Evolutionary conservation across 2,113 vertebrate species (phyloP).

Genomic region (Laticauda laticaudata): DNA sequence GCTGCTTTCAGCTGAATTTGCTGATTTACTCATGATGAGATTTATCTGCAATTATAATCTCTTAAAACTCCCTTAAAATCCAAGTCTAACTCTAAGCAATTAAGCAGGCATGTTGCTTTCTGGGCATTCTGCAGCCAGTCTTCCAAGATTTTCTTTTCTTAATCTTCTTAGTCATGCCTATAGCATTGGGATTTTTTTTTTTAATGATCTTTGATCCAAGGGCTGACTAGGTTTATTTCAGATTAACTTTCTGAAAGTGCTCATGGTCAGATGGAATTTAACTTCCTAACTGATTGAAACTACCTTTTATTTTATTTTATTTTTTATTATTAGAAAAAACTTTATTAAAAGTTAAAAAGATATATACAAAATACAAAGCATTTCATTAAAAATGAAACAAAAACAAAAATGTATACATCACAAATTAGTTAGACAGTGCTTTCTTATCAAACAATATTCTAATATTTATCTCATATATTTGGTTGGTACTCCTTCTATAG

Average conservation of each 20-base stretch:
- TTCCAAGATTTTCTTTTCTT: neutral
- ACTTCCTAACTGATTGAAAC: neutral
- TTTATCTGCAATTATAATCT: neutral
- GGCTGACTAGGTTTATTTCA: neutral
- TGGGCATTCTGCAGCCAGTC: neutral
- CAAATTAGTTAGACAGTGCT: too few species aligned
- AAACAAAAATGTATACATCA: too few species aligned
- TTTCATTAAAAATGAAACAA: too few species aligned
- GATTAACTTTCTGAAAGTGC: neutral
- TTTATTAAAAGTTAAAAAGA: too few species aligned
- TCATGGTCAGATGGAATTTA: neutral
- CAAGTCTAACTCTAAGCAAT: neutral
- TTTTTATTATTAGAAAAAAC: too few species aligned
- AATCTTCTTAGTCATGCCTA: neutral
- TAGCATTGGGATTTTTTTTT: neutral
- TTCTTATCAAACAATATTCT: too few species aligned
- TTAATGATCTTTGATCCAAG: neutral
- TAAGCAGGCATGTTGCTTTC: neutral
- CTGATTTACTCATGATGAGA: neutral
- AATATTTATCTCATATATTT: too few species aligned
- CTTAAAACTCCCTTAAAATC: neutral
- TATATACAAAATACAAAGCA: too few species aligned
- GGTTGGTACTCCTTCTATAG: too few species aligned
- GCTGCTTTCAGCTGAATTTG: neutral
- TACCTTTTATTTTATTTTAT: neutral